Evolutionary conservation across 1,140 invertebrate species (phyloP).

Genomic region (Trichogramma pretiosum): DNA sequence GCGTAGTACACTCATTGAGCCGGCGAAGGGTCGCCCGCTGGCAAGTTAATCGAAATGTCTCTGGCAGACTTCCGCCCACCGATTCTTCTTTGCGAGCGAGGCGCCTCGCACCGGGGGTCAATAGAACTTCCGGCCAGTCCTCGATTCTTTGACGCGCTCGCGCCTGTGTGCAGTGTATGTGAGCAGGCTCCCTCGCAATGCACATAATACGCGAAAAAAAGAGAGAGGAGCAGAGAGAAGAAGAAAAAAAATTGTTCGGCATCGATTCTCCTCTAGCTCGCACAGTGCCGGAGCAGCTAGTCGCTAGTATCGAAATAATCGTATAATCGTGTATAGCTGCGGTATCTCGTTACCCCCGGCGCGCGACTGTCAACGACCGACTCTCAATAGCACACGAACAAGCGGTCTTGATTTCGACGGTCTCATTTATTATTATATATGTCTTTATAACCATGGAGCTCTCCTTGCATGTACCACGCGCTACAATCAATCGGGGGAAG

Average conservation of each 20-base stretch:
- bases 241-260: too few species aligned
- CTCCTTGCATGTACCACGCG: too few species aligned
- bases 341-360: slow-evolving; percentile 13
- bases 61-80: slow-evolving; percentile 31
- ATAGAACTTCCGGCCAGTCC: slow-evolving; percentile 25
- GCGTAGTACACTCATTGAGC: not conserved
- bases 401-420: slow-evolving; percentile 41
- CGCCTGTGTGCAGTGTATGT: too few species aligned
- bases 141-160: too few species aligned
- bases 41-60: slow-evolving; percentile 45
- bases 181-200: slow-evolving; percentile 13
- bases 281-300: too few species aligned
- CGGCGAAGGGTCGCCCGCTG: slow-evolving; percentile 18
- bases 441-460: too few species aligned
- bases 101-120: slow-evolving; percentile 10
- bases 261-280: slow-evolving; percentile 2
- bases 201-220: slow-evolving; percentile 19
- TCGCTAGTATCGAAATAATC: slow-evolving; percentile 23
- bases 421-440: too few species aligned
- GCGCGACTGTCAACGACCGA: slow-evolving; percentile 25
- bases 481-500: too few species aligned
- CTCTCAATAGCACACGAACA: slow-evolving; percentile 35
- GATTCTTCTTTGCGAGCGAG: slow-evolving; percentile 19
- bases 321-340: slow-evolving; percentile 30
- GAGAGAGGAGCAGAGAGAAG: slow-evolving; percentile 22